A percentile compares a stretch with the other conserved stretches of the same genome.
Evolutionary conservation across 2,888 invertebrate genomes (phyloP).

Genomic region (Diloba caeruleocephala): DNA sequence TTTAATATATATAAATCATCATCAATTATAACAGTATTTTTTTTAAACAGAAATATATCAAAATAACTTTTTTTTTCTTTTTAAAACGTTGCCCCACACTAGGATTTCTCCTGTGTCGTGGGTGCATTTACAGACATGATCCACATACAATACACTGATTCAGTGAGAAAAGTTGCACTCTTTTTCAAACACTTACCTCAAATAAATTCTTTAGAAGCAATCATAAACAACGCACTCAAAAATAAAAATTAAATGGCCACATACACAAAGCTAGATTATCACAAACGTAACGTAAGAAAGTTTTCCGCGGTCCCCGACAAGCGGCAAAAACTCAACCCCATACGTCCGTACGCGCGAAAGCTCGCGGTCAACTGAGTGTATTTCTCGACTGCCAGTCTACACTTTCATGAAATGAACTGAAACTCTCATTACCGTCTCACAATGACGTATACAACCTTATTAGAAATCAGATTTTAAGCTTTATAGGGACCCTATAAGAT

Average conservation of each 20-base stretch:
- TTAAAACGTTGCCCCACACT: too few species aligned
- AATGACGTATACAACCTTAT: conserved; percentile 62
- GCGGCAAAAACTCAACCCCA: conserved; percentile 49
- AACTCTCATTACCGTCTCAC: conserved; percentile 60
- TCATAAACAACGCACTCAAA: conserved; percentile 46
- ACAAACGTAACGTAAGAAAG: conserved; percentile 68
- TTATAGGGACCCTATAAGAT: not conserved
- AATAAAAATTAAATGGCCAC: conserved; percentile 50
- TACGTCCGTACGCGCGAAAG: conserved; percentile 77
- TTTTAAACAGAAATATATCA: too few species aligned
- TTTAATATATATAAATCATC: too few species aligned
- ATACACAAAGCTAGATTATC: conserved; percentile 43
- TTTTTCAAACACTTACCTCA: conserved; percentile 39
- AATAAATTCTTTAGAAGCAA: conserved; percentile 44
- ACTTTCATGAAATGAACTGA: conserved; percentile 88
- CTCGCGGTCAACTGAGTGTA: conserved; percentile 86
- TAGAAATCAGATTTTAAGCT: conserved; percentile 32
- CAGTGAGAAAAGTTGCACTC: conserved; percentile 2
- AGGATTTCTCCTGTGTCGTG: too few species aligned
- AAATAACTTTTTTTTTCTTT: too few species aligned
- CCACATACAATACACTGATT: too few species aligned
- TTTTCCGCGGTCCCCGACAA: conserved; percentile 70
- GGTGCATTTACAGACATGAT: too few species aligned
- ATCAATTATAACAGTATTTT: too few species aligned
- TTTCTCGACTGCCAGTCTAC: conserved; percentile 76